These are phyloP conservation scores for Drosophila mauritiana DNA, from an alignment of 1,140 invertebrate species.

Conservation along the genomic window DNA sequence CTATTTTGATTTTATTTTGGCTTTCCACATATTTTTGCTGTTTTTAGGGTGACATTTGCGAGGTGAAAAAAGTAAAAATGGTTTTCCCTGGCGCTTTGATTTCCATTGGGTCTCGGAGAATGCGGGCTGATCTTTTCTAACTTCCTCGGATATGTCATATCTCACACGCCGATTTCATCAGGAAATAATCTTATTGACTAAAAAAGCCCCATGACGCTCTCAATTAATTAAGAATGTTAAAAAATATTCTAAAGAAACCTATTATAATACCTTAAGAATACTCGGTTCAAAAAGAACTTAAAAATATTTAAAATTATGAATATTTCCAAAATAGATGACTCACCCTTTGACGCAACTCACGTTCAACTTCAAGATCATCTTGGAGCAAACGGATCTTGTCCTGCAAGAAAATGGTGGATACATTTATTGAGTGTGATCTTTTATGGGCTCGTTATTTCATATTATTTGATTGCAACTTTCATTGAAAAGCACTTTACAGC, in stretches of 20 bases:
- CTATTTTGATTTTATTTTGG: constrained; percentile 52
- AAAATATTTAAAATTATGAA: background rate
- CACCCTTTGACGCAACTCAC: constrained; percentile 98
- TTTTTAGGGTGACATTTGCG: constrained; percentile 82
- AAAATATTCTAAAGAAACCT: too few species aligned
- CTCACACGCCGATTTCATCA: background rate
- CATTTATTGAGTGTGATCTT: constrained; percentile 28
- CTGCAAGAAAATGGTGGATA: constrained; percentile 88
- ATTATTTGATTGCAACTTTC: background rate
- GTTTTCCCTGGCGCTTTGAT: constrained; percentile 46
- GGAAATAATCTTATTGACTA: background rate
- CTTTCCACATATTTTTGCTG: constrained; percentile 77
- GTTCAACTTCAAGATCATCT: constrained; percentile 98
- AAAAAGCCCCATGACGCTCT: background rate
- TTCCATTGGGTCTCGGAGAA: constrained; percentile 23
- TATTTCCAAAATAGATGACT: constrained; percentile 84
- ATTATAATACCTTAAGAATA: too few species aligned
- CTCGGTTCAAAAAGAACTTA: background rate
- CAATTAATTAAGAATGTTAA: too few species aligned
- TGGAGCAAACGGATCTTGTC: constrained; percentile 98
- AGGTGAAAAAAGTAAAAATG: constrained; percentile 60
- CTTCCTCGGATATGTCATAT: constrained; percentile 15
- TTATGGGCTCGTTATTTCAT: constrained; percentile 8
- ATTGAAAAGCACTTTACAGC: constrained; percentile 16
- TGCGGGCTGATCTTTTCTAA: constrained; percentile 34